phyloP scores from a whole-genome alignment of 2,113 vertebrate species.

The Alectura lathami region DNA sequence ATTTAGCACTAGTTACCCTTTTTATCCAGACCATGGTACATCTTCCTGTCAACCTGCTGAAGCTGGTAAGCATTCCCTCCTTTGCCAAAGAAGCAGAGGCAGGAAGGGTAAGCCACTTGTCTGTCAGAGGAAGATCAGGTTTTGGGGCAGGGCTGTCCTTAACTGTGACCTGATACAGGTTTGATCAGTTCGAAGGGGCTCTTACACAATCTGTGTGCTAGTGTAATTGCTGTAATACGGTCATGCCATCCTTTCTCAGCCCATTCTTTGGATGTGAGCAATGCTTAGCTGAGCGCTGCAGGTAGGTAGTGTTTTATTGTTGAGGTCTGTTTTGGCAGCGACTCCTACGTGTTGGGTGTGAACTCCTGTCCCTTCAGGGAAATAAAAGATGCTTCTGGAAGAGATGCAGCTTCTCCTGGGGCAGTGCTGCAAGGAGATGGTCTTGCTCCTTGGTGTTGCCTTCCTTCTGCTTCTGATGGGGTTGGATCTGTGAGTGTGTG shows the following conservation, averaged over 20 bases:
- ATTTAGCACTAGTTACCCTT: rapidly evolving
- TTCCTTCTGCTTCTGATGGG: not conserved
- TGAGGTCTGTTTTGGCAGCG: not conserved
- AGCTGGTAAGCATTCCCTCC: not conserved
- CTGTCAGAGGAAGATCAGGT: not conserved
- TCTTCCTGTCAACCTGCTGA: not conserved
- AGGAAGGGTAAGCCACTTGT: not conserved
- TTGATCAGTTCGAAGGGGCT: not conserved
- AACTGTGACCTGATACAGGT: not conserved
- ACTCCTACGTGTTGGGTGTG: rapidly evolving
- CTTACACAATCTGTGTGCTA: not conserved
- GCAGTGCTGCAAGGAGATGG: not conserved
- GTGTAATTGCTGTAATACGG: not conserved
- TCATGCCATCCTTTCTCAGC: not conserved
- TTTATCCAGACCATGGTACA: rapidly evolving
- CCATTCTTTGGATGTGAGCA: not conserved
- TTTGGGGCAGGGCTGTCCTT: not conserved
- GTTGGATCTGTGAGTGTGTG: not conserved
- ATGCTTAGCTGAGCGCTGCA: not conserved
- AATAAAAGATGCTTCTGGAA: not conserved
- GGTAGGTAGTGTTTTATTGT: not conserved
- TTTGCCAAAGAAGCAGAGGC: not conserved
- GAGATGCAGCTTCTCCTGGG: not conserved
- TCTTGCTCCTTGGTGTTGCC: not conserved
- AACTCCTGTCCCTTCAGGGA: not conserved